Evolutionary conservation across 2,113 vertebrate species (phyloP).

Genomic region (Riparia riparia): DNA sequence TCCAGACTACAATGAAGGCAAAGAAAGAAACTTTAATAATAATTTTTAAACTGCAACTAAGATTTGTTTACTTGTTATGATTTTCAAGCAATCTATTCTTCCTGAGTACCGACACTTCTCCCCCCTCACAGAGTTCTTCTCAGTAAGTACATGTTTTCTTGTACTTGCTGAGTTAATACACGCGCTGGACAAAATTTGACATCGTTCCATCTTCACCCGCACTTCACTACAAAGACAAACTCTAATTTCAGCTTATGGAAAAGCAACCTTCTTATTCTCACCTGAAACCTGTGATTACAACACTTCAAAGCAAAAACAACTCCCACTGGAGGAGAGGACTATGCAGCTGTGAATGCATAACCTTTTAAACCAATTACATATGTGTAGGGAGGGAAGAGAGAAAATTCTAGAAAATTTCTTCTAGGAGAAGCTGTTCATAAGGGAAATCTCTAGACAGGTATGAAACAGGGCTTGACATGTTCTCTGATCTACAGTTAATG

Average conservation of each 20-base stretch:
- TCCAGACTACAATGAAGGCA: not conserved
- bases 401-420: too few relatives aligned
- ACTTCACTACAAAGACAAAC: not conserved
- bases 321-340: not conserved
- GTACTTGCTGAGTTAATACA: not conserved
- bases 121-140: not conserved
- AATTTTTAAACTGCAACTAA: not conserved
- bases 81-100: not conserved
- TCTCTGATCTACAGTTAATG: not conserved
- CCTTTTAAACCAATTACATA: not conserved
- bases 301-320: not conserved
- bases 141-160: not conserved
- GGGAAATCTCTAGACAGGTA: not conserved
- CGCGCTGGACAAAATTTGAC: accelerated
- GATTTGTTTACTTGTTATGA: not conserved
- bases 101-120: not conserved
- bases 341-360: not conserved
- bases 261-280: not conserved
- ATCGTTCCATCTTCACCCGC: not conserved
- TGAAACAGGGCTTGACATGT: not conserved
- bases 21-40: not conserved
- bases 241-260: not conserved
- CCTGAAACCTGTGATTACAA: not conserved
- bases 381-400: not conserved
- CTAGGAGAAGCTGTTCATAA: not conserved